Evolutionary conservation across 2,888 invertebrate species (phyloP).

Genomic region (Aspidiotus rigidus): DNA sequence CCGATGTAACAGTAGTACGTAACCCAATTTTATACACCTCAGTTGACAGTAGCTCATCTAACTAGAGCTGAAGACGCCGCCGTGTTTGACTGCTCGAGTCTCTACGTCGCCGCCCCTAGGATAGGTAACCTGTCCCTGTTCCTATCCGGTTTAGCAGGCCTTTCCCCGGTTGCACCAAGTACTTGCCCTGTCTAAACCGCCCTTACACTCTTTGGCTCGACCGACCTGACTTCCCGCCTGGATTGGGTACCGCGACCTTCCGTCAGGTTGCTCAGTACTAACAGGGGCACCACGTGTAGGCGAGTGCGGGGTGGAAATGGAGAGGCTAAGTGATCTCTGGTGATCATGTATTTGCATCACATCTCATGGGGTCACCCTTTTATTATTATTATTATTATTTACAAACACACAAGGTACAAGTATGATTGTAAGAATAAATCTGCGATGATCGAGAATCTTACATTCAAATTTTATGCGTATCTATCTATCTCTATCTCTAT

Average conservation of each 20-base stretch:
- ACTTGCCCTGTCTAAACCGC: not conserved
- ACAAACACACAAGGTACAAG: no score
- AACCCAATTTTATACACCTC: not conserved
- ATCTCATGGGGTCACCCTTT: not conserved
- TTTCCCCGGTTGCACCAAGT: constrained; percentile 4
- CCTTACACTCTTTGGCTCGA: not conserved
- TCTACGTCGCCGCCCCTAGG: not conserved
- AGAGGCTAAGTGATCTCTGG: constrained; percentile 4
- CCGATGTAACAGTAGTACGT: not conserved
- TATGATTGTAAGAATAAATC: no score
- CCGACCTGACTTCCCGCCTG: constrained; percentile 1
- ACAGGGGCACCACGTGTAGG: constrained; percentile 2
- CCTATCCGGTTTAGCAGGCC: constrained; percentile 4
- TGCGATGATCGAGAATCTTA: no score
- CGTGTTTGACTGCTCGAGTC: not conserved
- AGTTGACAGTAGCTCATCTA: not conserved
- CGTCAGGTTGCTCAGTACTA: constrained; percentile 1
- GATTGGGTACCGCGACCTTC: constrained; percentile 2
- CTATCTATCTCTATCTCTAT: no score
- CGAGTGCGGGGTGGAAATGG: constrained; percentile 1
- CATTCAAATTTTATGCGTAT: no score
- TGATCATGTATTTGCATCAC: not conserved
- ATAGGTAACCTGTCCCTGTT: constrained; percentile 4
- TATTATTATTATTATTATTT: constrained; percentile 4
- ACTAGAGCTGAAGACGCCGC: not conserved